phyloP scores from a whole-genome alignment of 1,140 invertebrate species.

The Druon quercuslanigerum region DNA sequence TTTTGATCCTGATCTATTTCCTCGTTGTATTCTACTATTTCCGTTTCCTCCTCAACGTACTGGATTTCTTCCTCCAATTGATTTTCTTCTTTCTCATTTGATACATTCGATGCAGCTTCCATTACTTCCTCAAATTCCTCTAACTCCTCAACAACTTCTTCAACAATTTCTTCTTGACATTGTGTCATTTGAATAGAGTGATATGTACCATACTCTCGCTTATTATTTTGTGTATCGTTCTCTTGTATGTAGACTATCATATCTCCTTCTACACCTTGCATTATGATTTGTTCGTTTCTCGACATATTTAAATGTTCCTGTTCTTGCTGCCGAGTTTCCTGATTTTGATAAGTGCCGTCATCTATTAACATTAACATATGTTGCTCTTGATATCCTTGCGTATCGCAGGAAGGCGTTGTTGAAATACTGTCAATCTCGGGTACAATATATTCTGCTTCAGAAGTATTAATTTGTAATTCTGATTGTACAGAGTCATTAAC shows the following conservation, averaged over 20 bases:
- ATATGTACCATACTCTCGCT: constrained; percentile 58
- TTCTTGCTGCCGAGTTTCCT: constrained; percentile 55
- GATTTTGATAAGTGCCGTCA: constrained; percentile 58
- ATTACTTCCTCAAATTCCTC: constrained; percentile 62
- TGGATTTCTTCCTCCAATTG: constrained; percentile 69
- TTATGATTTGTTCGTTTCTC: constrained; percentile 64
- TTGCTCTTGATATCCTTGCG: constrained; percentile 59
- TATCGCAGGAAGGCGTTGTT: constrained; percentile 52
- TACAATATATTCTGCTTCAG: constrained; percentile 56
- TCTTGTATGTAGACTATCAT: constrained; percentile 72
- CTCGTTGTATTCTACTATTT: constrained; percentile 71
- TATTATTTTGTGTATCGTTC: constrained; percentile 56
- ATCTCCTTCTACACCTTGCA: constrained; percentile 63
- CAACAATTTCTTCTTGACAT: constrained; percentile 58
- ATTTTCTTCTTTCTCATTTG: constrained; percentile 45
- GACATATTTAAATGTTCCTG: constrained; percentile 62
- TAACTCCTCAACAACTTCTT: constrained; percentile 62
- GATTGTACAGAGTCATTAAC: constrained; percentile 75
- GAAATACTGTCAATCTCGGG: constrained; percentile 56
- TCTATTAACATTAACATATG: constrained; percentile 72
- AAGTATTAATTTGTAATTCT: constrained; percentile 48
- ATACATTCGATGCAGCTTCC: constrained; percentile 43
- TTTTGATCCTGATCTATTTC: constrained; percentile 57
- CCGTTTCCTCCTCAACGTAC: constrained; percentile 72
- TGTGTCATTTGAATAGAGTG: constrained; percentile 54